A percentile compares a stretch with the other conserved stretches of the same genome.
These are phyloP conservation scores for Ophioninae sp. DNA, from an alignment of 2,888 invertebrate species.

Conservation along the genomic window DNA sequence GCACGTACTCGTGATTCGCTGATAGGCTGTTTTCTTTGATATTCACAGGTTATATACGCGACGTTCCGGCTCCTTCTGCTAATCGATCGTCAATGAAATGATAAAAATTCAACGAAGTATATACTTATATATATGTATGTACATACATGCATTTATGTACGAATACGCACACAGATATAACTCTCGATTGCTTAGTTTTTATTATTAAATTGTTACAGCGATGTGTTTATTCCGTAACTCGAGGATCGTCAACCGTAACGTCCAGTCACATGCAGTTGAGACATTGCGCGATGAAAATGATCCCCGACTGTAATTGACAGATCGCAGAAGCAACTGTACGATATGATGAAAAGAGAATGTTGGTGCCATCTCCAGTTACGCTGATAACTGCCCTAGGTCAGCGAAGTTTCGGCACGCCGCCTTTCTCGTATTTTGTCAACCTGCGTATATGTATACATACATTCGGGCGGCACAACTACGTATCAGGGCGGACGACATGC, in stretches of 20 bases:
- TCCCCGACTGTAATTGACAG: slow-evolving; percentile 45
- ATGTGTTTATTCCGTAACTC: slow-evolving; percentile 32
- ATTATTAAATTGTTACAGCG: background rate
- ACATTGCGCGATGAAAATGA: slow-evolving; percentile 29
- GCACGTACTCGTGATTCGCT: too few species aligned
- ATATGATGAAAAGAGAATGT: slow-evolving; percentile 14
- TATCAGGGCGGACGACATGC: too few species aligned
- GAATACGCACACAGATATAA: too few species aligned
- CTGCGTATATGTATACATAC: background rate
- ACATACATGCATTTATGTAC: too few species aligned
- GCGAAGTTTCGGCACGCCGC: slow-evolving; percentile 18
- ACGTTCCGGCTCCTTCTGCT: slow-evolving; percentile 23
- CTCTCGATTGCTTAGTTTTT: too few species aligned
- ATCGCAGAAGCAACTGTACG: slow-evolving; percentile 30
- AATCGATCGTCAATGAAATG: slow-evolving; percentile 29
- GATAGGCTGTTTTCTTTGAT: background rate
- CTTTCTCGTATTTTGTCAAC: background rate
- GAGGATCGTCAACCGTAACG: slow-evolving; percentile 28
- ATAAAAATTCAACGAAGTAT: too few species aligned
- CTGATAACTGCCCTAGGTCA: slow-evolving; percentile 33
- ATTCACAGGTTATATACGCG: slow-evolving; percentile 24
- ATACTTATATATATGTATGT: too few species aligned
- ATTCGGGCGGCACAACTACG: too few species aligned
- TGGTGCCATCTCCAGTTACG: slow-evolving; percentile 36
- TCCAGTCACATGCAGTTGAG: slow-evolving; percentile 33